Evolutionary conservation across 2,113 vertebrate genomes (phyloP), one percentile per base, ranked within the genome.

Genomic region (Corythornis vintsioides): DNA sequence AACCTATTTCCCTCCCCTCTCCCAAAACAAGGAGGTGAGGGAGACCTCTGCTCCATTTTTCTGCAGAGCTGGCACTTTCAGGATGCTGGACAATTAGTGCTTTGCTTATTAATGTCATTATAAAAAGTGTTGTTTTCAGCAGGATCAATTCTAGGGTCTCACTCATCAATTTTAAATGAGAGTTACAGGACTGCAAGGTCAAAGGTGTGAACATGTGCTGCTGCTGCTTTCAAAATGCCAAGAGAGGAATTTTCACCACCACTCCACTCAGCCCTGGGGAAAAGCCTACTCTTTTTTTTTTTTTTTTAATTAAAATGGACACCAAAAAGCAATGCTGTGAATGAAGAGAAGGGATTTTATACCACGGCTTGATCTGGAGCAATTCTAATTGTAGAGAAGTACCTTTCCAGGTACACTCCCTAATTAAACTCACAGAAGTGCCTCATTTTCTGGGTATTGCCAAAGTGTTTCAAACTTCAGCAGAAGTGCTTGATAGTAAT

Each of bases 371-470:
- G 80, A 91, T 88, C 76, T 89, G 61, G 72, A 95, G 93, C 96
- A 94, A 97, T 97, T 89, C 88, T 82, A 72, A 96, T 89, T 60
- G 55, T 86, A 83, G 61, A 76, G 75, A 91, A 92, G 65, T 82
- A 85, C 96, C 95, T 94, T 94, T 91, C 92, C 79, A 79, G 72
- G 86, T 86, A 93, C 50, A 59, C 69, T 77, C 65, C 89, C 88
- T 87, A 94, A 96, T 95, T 95, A 96, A 96, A 92, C 45, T 74
- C 90, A 84, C 69, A 60, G 88, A 97, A 97, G 96, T 87, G 75
- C 89, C 95, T 97, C 88, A 88, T 96, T 96, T 96, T 96, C 88
- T 87, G 90, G 76, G 95, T 96, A 92, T 94, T 95, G 94, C 95
- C 95, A 94, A 94, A 89, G 90, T 82, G 38, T 89, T 96, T 95